phyloP scores from a whole-genome alignment of 1,140 invertebrate genomes.

The Brachionus manjavacas region DNA sequence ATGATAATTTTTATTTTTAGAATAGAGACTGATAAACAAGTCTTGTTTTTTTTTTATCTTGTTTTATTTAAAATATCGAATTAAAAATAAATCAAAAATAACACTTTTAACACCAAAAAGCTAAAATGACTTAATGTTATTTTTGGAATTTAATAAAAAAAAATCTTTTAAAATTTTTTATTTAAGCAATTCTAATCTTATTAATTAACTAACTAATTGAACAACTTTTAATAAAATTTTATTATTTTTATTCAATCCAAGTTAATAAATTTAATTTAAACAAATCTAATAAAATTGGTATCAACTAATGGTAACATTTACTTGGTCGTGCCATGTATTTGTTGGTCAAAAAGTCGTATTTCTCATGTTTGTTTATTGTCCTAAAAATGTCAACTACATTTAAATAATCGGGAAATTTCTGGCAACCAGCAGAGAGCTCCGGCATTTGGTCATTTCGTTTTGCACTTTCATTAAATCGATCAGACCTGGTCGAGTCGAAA shows the following conservation, averaged over 20 bases:
- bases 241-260: not conserved
- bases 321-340: constrained; percentile 12
- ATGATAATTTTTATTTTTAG: no score
- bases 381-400: constrained; percentile 28
- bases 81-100: no score
- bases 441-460: not conserved
- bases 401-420: constrained; percentile 27
- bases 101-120: no score
- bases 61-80: no score
- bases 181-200: no score
- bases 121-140: no score
- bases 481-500: not conserved
- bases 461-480: not conserved
- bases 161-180: no score
- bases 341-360: constrained; percentile 38
- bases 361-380: constrained; percentile 19
- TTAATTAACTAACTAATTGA: not conserved
- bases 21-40: no score
- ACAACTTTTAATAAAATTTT: not conserved
- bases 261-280: not conserved
- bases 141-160: no score
- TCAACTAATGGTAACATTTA: not conserved
- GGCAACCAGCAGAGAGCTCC: not conserved
- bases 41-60: no score
- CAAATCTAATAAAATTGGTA: not conserved